Conservation (phyloP, 2,797 vertebrate species). For the Salarias fasciatus region DNA sequence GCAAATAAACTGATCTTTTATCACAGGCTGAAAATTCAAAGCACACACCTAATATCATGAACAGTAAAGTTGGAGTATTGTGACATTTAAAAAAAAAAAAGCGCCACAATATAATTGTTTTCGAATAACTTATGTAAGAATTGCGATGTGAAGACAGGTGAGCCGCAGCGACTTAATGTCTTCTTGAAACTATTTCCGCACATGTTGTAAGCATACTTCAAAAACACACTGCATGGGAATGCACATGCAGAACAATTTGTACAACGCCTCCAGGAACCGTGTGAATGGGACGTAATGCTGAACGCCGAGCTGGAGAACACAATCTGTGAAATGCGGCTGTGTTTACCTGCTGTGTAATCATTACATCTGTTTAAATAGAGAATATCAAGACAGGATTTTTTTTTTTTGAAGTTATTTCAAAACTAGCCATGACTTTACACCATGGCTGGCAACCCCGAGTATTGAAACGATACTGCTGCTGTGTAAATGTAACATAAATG, state of each 20-base stretch:
- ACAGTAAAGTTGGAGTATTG: no score
- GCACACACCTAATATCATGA: no score
- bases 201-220: slow-evolving; percentile 5
- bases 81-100: no score
- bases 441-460: background rate
- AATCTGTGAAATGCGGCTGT: background rate
- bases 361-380: slow-evolving; percentile 22
- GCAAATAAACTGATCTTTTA: no score
- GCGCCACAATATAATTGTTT: no score
- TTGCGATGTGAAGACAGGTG: background rate
- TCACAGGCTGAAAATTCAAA: no score
- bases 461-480: background rate
- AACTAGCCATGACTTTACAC: background rate
- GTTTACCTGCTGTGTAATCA: slow-evolving; percentile 9
- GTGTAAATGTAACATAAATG: background rate
- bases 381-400: slow-evolving; percentile 1
- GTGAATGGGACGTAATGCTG: slow-evolving; percentile 1
- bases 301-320: slow-evolving; percentile 9
- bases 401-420: background rate
- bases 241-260: slow-evolving; percentile 6
- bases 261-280: background rate
- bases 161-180: slow-evolving; percentile 7
- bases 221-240: slow-evolving; percentile 31
- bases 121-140: background rate
- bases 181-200: slow-evolving; percentile 14